These are phyloP conservation scores for Drosophila monieri DNA, from an alignment of 2,888 invertebrate genomes.

Conservation along the genomic window DNA sequence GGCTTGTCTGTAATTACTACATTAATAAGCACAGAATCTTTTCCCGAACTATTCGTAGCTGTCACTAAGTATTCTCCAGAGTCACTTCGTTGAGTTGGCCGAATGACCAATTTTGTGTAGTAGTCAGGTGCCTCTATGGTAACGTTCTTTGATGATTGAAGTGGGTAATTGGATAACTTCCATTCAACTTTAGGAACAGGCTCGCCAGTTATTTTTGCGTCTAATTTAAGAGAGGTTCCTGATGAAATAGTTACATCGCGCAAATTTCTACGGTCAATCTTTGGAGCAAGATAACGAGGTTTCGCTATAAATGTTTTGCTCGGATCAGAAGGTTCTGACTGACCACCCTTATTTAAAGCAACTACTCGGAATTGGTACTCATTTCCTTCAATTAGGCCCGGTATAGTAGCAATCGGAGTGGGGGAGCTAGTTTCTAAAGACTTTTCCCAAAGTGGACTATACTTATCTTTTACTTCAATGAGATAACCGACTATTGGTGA, in stretches of 20 bases:
- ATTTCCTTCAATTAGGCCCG: constrained; percentile 96
- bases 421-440: constrained; percentile 92
- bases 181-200: constrained; percentile 97
- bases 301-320: constrained; percentile 94
- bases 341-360: constrained; percentile 97
- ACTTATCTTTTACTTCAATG: constrained; percentile 96
- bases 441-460: constrained; percentile 96
- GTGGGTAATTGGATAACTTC: constrained; percentile 93
- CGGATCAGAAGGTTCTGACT: constrained; percentile 95
- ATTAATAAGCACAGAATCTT: constrained; percentile 91
- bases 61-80: constrained; percentile 94
- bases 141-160: constrained; percentile 89
- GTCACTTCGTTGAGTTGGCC: constrained; percentile 92
- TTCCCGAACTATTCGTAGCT: constrained; percentile 94
- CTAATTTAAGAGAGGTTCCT: constrained; percentile 96
- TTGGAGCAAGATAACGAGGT: constrained; percentile 95
- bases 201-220: constrained; percentile 96
- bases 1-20: constrained; percentile 95
- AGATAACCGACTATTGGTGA: constrained; percentile 97
- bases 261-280: constrained; percentile 96
- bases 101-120: constrained; percentile 92
- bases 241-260: constrained; percentile 95
- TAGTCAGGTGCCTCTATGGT: constrained; percentile 93
- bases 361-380: constrained; percentile 98
- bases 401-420: constrained; percentile 91